phyloP scores from a whole-genome alignment of 2,888 invertebrate species.

The Andrena fulva region DNA sequence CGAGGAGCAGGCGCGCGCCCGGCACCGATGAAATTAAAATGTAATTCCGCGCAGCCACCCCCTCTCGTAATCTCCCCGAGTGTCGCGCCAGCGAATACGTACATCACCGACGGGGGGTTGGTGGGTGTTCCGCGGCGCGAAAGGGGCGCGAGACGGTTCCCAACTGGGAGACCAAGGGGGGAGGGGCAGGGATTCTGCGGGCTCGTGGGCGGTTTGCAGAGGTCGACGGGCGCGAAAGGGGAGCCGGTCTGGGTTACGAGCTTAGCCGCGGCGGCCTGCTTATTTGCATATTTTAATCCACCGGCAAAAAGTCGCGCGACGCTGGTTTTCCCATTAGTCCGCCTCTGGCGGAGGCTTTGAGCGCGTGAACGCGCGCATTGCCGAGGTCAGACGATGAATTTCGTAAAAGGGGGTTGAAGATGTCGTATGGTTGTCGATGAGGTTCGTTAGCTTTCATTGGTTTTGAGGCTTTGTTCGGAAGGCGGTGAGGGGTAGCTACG shows the following conservation, averaged over 20 bases:
- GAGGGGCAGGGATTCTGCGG: conserved; percentile 52
- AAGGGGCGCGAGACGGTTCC: conserved; percentile 28
- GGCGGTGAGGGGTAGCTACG: neutral
- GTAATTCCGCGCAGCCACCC: conserved; percentile 76
- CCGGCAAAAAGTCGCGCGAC: conserved; percentile 74
- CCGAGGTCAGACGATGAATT: conserved; percentile 1
- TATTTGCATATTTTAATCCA: conserved; percentile 84
- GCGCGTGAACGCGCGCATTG: conserved; percentile 32
- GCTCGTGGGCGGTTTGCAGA: conserved; percentile 60
- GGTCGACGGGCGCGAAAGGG: conserved; percentile 42
- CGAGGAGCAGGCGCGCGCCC: conserved; percentile 33
- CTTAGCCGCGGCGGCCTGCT: conserved; percentile 66
- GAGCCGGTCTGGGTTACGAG: conserved; percentile 55
- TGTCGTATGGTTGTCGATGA: neutral
- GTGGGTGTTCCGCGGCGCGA: conserved; percentile 32
- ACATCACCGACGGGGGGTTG: conserved; percentile 45
- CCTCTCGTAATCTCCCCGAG: conserved; percentile 75
- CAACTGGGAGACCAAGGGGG: neutral
- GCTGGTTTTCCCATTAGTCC: conserved; percentile 75
- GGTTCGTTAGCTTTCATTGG: neutral
- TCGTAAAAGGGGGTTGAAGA: neutral
- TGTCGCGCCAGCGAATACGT: conserved; percentile 59
- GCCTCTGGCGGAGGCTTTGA: conserved; percentile 29
- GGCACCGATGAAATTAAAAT: conserved; percentile 81
- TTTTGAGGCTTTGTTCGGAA: neutral